phyloP scores from a whole-genome alignment of 2,113 vertebrate genomes.

The Podarcis muralis region DNA sequence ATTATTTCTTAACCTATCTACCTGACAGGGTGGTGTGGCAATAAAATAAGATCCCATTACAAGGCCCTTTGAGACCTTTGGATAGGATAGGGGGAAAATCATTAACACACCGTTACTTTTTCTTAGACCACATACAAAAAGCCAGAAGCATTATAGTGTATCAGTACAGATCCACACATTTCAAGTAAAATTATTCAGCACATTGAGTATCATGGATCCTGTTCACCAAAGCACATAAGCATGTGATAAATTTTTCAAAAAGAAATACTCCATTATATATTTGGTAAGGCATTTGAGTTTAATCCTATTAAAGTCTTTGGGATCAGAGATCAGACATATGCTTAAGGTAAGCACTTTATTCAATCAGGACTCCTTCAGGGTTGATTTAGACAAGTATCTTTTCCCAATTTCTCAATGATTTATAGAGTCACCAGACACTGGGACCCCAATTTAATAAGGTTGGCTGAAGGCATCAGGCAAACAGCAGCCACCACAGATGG shows the following conservation, averaged over 20 bases:
- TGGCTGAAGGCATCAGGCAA: background rate
- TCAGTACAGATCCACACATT: background rate
- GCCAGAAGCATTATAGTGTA: background rate
- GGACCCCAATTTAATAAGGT: background rate
- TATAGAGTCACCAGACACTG: background rate
- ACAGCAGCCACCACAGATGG: background rate
- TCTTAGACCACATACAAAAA: background rate
- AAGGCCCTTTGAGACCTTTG: background rate
- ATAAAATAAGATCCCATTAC: background rate
- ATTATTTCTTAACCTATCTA: background rate
- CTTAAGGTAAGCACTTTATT: background rate
- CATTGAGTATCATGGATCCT: background rate
- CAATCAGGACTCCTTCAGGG: background rate
- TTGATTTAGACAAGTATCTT: background rate
- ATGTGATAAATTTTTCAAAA: background rate
- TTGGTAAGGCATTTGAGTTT: background rate
- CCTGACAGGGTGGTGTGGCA: background rate
- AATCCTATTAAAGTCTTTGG: conserved; percentile 7
- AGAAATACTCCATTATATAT: background rate
- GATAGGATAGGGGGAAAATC: background rate
- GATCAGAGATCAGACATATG: background rate
- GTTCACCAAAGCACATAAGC: background rate
- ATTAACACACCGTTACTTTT: background rate
- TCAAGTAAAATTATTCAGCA: background rate
- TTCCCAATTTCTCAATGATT: background rate